A percentile compares a stretch with the other conserved stretches of the same genome.
These are phyloP conservation scores for Drosophila arawakana DNA, from an alignment of 1,140 invertebrate genomes.

Conservation along the genomic window DNA sequence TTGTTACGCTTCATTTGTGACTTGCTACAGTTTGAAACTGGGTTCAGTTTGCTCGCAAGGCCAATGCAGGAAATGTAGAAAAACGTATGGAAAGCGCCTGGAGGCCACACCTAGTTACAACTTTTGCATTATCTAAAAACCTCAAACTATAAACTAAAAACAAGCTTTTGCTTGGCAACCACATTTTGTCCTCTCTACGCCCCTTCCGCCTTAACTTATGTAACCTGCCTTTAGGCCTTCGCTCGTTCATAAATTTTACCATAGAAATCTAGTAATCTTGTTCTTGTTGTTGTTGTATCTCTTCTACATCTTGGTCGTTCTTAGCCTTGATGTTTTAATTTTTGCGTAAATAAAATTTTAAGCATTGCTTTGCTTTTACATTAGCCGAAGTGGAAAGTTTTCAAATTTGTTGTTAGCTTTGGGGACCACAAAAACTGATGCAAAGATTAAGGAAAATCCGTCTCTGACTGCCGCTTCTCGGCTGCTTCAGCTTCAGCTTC, in stretches of 20 bases:
- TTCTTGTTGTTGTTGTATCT: background rate
- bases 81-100: slow-evolving; percentile 47
- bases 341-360: slow-evolving; percentile 78
- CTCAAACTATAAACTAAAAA: slow-evolving; percentile 79
- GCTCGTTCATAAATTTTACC: slow-evolving; percentile 65
- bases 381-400: slow-evolving; percentile 67
- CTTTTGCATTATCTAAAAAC: slow-evolving; percentile 79
- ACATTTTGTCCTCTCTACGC: background rate
- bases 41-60: slow-evolving; percentile 29
- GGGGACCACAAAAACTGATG: slow-evolving; percentile 70
- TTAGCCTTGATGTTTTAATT: slow-evolving; percentile 73
- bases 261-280: slow-evolving; percentile 41
- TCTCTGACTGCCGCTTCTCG: slow-evolving; percentile 69
- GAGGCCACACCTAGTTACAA: slow-evolving; percentile 76
- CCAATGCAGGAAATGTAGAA: slow-evolving; percentile 17
- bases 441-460: slow-evolving; percentile 77
- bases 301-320: background rate
- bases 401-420: slow-evolving; percentile 49
- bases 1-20: slow-evolving; percentile 1
- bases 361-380: slow-evolving; percentile 74
- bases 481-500: background rate
- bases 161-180: slow-evolving; percentile 6
- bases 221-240: slow-evolving; percentile 61
- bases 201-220: slow-evolving; percentile 53
- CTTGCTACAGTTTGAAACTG: background rate